Evolutionary conservation across 2,797 vertebrate genomes (phyloP).

Genomic region (Sebastes ruberrimus): DNA sequence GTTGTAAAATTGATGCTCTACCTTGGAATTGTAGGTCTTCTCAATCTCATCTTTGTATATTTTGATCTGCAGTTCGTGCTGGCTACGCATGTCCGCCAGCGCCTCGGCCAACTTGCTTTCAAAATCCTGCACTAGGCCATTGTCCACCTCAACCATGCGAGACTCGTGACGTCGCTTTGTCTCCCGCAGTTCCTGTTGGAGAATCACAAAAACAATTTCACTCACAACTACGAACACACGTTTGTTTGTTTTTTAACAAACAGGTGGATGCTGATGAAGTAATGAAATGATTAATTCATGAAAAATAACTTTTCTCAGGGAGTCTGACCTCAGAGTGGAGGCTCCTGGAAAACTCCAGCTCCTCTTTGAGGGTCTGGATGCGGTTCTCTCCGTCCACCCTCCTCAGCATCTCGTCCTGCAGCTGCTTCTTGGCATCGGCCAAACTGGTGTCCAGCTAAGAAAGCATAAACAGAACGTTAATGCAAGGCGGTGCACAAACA

Average conservation of each 20-base stretch:
- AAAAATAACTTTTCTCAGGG: too few relatives aligned
- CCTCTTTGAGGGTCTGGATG: slow-evolving; percentile 94
- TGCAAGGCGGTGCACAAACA: background rate
- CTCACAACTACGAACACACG: background rate
- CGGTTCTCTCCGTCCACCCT: slow-evolving; percentile 94
- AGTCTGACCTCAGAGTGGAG: slow-evolving; percentile 89
- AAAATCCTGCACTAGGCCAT: slow-evolving; percentile 88
- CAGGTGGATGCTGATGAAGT: background rate
- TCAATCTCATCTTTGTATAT: slow-evolving; percentile 95
- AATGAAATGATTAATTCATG: background rate
- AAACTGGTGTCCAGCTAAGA: slow-evolving; percentile 87
- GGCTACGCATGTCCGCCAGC: slow-evolving; percentile 86
- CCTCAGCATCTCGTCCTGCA: slow-evolving; percentile 97
- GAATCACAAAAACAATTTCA: background rate
- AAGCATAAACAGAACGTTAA: background rate
- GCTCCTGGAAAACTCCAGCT: slow-evolving; percentile 94
- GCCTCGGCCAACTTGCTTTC: slow-evolving; percentile 92
- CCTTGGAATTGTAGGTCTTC: slow-evolving; percentile 94
- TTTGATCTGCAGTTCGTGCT: slow-evolving; percentile 92
- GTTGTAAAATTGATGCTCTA: slow-evolving; percentile 31
- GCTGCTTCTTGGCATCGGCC: slow-evolving; percentile 91
- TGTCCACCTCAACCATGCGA: slow-evolving; percentile 91
- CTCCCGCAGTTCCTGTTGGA: slow-evolving; percentile 90
- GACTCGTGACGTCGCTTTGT: slow-evolving; percentile 91
- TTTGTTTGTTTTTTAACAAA: background rate